Percentiles rank a stretch among this genome's conserved stretches.
Conservation (phyloP, 2,797 vertebrate genomes). For the Macropus fuliginosus region DNA sequence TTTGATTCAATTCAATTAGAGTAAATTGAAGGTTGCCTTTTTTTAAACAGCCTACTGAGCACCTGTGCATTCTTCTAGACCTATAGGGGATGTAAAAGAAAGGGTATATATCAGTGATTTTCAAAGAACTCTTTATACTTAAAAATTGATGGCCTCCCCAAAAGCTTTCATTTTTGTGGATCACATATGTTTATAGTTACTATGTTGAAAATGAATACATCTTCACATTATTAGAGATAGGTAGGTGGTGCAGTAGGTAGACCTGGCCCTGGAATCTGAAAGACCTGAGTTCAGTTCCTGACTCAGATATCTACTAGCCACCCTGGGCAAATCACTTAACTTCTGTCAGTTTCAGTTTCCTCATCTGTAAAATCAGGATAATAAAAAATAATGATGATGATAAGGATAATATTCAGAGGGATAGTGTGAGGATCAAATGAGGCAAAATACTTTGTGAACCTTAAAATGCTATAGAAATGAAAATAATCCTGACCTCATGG, state of each 20-base stretch:
- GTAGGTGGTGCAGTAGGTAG: background rate
- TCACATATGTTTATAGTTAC: background rate
- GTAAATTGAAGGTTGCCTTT: background rate
- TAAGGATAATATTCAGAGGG: background rate
- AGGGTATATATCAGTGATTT: background rate
- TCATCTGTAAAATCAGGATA: background rate
- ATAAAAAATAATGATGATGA: background rate
- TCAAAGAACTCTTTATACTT: background rate
- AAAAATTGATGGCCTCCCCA: background rate
- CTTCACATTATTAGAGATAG: background rate
- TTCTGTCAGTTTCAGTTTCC: background rate
- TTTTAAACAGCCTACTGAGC: background rate
- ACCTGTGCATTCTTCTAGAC: background rate
- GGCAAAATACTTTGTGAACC: background rate
- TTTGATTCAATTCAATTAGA: constrained; percentile 7
- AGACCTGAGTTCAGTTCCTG: background rate
- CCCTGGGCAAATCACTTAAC: background rate
- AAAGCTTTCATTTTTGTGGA: background rate
- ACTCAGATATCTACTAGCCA: background rate
- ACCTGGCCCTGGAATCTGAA: background rate
- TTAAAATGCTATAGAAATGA: background rate
- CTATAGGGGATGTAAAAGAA: background rate
- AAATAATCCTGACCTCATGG: background rate
- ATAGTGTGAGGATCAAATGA: background rate
- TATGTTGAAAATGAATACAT: background rate